Evolutionary conservation across 2,888 invertebrate genomes (phyloP), one percentile per base, ranked within the genome.

Genomic region (Thera obeliscata): DNA sequence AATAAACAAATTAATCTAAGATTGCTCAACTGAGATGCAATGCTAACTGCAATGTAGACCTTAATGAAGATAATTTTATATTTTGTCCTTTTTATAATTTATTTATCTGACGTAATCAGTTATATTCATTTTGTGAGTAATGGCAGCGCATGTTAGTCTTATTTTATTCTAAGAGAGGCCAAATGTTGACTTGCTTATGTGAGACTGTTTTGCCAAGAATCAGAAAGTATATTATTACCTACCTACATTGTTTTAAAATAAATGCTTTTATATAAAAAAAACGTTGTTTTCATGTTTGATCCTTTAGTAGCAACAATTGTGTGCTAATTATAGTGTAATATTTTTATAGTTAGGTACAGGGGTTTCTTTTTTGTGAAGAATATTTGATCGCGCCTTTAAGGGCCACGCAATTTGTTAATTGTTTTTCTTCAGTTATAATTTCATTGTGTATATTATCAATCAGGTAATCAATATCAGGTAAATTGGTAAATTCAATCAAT

Each of bases 121-220:
- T 89, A 71, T 85, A 85, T 90, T 88, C 81, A 83, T 89, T 69
- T 91, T 92, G 90, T 90, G 91, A 93, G 90, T 90, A 86, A 90
- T 87, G 93, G 93, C 93, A 93, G 92, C 91, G 91, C 91, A 93
- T 93, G 91, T 91, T 93, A 91, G 88, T 88, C 88, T 87, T 93
- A 90, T 87, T 88, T 92, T 91, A 90, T 91, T 85, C 88, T 91
- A 93, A 90, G 91, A 92, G 90, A 93, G 93, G 93, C 93, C 93
- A 93, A 93, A 93, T 93, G 93, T 93, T 92, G 93, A 93, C 93
- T 93, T 93, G 93, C 93, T 93, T 92, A 92, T 89, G 93, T 93
- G 93, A 93, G 93, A 93, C 93, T 93, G 93, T 93, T 93, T 93
- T 93, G 93, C 93, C 93, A 93, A 93, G 93, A 93, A 93, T 93